Evolutionary conservation across 2,888 invertebrate species (phyloP), one percentile per base, ranked within the genome.

Genomic region (Limenitis camilla): DNA sequence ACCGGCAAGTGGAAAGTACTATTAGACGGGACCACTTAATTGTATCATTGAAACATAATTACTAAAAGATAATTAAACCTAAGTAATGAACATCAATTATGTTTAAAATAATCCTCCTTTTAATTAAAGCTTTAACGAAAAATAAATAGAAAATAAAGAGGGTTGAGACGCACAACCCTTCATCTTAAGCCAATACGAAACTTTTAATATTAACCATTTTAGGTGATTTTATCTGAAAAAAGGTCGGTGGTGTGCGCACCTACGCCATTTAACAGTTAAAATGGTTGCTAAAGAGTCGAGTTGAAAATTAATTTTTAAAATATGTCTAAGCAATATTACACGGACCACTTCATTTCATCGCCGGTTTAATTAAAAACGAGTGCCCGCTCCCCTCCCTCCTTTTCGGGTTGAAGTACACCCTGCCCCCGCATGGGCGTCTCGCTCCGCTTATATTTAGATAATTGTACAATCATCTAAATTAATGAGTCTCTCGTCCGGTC

Each of bases 381-480:
- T 87, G 86, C 81, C 84, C 83, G 75, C 76, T 69, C 84, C 81
- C 80, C 82, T 77, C 79, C 81, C 80, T 74, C 78, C 77, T 76
- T 82, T 85, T 82, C 79, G 85, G 83, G 84, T 78, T 79, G 80
- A 76, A 74, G 78, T 77, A 72, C 79, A 80, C 83, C 81, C 78
- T 71, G 71, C 59, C 74, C 72, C 74, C 77, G 74, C 77, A 75
- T 74, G 80, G 81, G 78, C 79, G 84, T 78, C 81, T 81, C 85
- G 78, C 81, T 81, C 74, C 81, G 85, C 83, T 87, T 87, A 87
- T 86, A 86, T 87, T 87, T 87, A 87, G 87, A 87, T 87, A 87
- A 87, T 87, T 87, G 87, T 87, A 87, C 87, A 87, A 87, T 87
- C 87, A 86, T 87, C 87, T 87, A 87, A 87, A 87, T 87, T 87